A percentile compares a stretch with the other conserved stretches of the same genome.
Evolutionary conservation across 2,113 vertebrate species (phyloP).

Genomic region (Phrynosoma platyrhinos): DNA sequence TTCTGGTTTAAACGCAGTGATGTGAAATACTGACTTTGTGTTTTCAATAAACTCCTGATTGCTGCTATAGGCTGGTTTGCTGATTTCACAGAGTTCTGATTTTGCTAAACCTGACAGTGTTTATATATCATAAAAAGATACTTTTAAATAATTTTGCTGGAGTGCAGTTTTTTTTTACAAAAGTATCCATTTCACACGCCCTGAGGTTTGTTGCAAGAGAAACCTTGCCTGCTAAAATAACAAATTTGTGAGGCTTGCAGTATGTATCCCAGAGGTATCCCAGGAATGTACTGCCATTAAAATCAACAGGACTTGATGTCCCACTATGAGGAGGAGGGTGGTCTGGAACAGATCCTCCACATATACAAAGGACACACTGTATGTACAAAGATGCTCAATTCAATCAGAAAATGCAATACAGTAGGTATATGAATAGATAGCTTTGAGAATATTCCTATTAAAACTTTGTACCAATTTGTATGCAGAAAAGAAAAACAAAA

Average conservation of each 20-base stretch:
- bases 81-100: too few relatives aligned
- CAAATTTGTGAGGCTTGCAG: not conserved
- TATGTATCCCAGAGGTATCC: not conserved
- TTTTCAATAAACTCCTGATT: too few relatives aligned
- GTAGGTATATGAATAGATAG: not conserved
- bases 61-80: too few relatives aligned
- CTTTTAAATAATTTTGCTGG: not conserved
- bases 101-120: too few relatives aligned
- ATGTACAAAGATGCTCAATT: not conserved
- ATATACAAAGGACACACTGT: too few relatives aligned
- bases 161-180: not conserved
- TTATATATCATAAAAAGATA: not conserved
- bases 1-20: too few relatives aligned
- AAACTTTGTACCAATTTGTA: not conserved
- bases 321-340: too few relatives aligned
- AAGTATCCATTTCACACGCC: not conserved
- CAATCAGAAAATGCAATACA: not conserved
- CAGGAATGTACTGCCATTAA: too few relatives aligned
- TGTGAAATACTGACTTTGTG: too few relatives aligned
- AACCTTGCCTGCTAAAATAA: not conserved
- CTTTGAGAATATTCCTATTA: not conserved
- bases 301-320: too few relatives aligned
- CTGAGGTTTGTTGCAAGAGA: not conserved
- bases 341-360: too few relatives aligned
- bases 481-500: not conserved